Conservation (phyloP, 2,113 vertebrate species). For the Drymodes brunneopygia region DNA sequence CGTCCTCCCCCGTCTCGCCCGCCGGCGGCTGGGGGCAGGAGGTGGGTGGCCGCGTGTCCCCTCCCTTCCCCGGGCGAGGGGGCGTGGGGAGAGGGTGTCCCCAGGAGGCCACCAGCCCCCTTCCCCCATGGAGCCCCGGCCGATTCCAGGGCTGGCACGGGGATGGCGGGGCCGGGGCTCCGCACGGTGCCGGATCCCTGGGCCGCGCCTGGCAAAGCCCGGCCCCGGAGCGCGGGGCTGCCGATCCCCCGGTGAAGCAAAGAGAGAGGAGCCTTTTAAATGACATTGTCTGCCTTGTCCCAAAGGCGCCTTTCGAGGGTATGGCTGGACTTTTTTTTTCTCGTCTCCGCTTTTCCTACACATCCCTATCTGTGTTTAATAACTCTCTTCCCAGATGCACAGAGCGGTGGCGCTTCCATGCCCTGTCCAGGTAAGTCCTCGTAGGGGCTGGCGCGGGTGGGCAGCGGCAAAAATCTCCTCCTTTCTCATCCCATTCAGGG, state of each 20-base stretch:
- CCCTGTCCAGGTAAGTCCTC: background rate
- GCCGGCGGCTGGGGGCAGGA: background rate
- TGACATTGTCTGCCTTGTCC: background rate
- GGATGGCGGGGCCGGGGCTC: background rate
- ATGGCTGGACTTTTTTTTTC: background rate
- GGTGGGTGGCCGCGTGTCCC: background rate
- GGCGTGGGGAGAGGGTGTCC: background rate
- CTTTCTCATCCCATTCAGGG: background rate
- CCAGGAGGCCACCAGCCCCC: background rate
- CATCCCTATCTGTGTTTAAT: background rate
- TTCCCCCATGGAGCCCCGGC: background rate
- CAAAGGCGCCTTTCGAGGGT: background rate
- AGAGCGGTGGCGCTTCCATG: background rate
- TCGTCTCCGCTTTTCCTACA: background rate
- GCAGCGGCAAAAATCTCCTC: background rate
- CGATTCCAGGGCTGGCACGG: accelerated
- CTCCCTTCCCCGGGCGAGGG: accelerated
- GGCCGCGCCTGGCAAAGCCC: background rate
- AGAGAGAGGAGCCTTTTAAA: background rate
- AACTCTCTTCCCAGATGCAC: slow-evolving; percentile 13
- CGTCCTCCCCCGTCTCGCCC: background rate
- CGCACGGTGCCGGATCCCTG: accelerated
- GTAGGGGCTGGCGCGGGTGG: background rate
- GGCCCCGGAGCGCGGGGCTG: background rate
- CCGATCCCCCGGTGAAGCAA: background rate